Conservation (phyloP, 2,797 vertebrate species). For the Lutjanus argentimaculatus region DNA sequence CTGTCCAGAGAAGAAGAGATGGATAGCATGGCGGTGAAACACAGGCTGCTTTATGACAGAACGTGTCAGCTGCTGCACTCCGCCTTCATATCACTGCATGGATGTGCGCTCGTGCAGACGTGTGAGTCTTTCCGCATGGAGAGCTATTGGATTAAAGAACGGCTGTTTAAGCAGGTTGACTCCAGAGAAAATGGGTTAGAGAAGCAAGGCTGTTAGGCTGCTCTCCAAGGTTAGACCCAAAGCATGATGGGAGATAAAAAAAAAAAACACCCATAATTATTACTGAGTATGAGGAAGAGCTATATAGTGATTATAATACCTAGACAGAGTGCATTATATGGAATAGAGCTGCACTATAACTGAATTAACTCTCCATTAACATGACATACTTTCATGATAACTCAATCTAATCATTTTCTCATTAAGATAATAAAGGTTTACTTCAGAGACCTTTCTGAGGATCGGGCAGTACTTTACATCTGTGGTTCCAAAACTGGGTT, state of each 20-base stretch:
- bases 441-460: background rate
- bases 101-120: slow-evolving; percentile 16
- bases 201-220: slow-evolving; percentile 11
- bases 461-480: background rate
- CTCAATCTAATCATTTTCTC: background rate
- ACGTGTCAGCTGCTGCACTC: slow-evolving; percentile 20
- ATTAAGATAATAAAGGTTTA: background rate
- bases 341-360: background rate
- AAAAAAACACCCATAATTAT: background rate
- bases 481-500: too few species aligned
- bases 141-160: slow-evolving; percentile 38
- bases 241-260: slow-evolving; percentile 40
- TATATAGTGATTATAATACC: too few species aligned
- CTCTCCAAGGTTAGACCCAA: slow-evolving; percentile 4
- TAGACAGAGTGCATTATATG: background rate
- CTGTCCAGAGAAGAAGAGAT: background rate
- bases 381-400: background rate
- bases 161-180: slow-evolving; percentile 40
- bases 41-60: background rate
- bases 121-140: slow-evolving; percentile 20
- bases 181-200: slow-evolving; percentile 12
- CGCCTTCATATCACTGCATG: background rate
- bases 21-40: background rate
- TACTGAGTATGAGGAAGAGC: background rate
- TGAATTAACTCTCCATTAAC: background rate